A percentile compares a stretch with the other conserved stretches of the same genome.
These are phyloP conservation scores for Eufriesea mexicana DNA, from an alignment of 1,140 invertebrate species.

Conservation along the genomic window DNA sequence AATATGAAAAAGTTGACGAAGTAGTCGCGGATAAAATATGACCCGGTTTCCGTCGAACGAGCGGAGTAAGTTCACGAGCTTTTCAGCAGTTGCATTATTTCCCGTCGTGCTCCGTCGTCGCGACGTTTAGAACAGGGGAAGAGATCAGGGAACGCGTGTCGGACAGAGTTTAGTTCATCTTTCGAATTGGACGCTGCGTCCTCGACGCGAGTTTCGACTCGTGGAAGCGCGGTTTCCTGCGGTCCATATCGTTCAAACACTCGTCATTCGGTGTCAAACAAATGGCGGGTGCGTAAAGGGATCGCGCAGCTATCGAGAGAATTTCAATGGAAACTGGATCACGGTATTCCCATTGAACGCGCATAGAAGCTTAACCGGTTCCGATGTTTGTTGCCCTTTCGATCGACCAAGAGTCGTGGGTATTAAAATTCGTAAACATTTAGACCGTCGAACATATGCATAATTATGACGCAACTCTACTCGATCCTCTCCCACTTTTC, in stretches of 20 bases:
- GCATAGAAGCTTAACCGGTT: neutral
- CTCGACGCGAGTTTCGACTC: too few relatives aligned
- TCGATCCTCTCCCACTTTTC: neutral
- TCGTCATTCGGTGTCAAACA: neutral
- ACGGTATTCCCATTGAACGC: neutral
- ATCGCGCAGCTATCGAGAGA: neutral
- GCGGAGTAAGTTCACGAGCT: neutral
- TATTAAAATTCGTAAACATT: slow-evolving; percentile 19
- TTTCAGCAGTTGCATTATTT: slow-evolving; percentile 15
- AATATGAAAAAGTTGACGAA: slow-evolving; percentile 22
- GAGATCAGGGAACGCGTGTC: neutral
- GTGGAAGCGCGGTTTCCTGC: neutral
- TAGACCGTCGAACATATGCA: neutral
- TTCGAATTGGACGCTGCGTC: neutral
- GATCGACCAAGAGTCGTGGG: neutral
- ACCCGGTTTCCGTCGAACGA: slow-evolving; percentile 7
- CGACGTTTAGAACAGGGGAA: neutral
- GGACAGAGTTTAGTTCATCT: neutral
- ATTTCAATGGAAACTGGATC: neutral
- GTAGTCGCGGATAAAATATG: neutral
- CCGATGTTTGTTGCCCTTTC: slow-evolving; percentile 14
- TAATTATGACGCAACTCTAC: slow-evolving; percentile 1
- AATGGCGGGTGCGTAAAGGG: neutral
- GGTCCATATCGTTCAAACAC: neutral
- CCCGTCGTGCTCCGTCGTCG: neutral